Base-by-base conservation (phyloP, 1,140 invertebrate species). In the Metopolophium dirhodum region DNA sequence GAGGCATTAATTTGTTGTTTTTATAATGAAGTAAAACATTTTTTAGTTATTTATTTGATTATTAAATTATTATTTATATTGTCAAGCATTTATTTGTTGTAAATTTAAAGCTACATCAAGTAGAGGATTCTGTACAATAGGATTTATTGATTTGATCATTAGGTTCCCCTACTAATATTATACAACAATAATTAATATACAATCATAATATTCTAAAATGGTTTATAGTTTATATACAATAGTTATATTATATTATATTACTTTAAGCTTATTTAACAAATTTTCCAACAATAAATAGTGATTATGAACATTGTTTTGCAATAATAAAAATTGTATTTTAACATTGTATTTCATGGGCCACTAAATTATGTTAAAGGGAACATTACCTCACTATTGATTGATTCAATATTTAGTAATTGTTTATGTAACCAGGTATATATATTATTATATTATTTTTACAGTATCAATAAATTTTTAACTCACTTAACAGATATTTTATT, bases 401-500 rank as follows among this genome's bases (percentile, higher is more conserved):
- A 30, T 61, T 61, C 7, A 61, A 61, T 11, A 30, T 61, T 61
- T 68, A 68, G 11, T 68, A 14, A 30, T 68, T 68, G 30, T n/a
- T 68, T 68, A 68, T 68, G 11, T 9, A 30, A 68, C 30, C 14
- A 4, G 11, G 26, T 9, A 30, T 68, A 41, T 1, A 30, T 68
- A n/a, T 30, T 30, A 61, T 61, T 68, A 14, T 30, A 30, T n/a
- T 68, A 3, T 14, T n/a, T 61, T 30, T 61, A 41, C 23, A 61
- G 7, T 26, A 61, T 68, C 11, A 68, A 68, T 68, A 30, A 4
- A 30, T 68, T 14, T 77, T n/a, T n/a, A 77, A 91, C 26, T 37
- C 61, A 54, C 88, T 47, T 93, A 87, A 61, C 95, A 95, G 88
- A 95, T 37, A 37, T 45, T 49, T 93, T 37, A 7, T 51, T 77